A percentile compares a stretch with the other conserved stretches of the same genome.
Evolutionary conservation across 2,888 invertebrate genomes (phyloP).

Genomic region (Acrocera orbiculus): DNA sequence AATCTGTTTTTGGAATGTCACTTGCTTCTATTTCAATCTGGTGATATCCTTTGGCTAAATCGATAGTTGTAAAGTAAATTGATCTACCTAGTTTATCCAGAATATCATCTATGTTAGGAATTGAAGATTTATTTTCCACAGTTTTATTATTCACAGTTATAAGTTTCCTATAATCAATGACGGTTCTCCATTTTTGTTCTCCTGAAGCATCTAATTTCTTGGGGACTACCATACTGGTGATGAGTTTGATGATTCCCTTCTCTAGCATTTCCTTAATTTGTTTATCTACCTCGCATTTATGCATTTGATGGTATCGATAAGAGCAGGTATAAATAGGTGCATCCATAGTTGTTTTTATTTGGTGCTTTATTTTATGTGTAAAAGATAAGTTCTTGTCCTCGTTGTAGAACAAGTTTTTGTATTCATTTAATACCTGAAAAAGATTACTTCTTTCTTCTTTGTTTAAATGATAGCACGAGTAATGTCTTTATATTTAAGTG

Average conservation of each 20-base stretch:
- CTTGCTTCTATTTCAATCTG: slow-evolving; percentile 14
- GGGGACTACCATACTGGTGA: slow-evolving; percentile 4
- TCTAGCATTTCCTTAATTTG: slow-evolving; percentile 11
- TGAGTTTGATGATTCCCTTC: slow-evolving; percentile 13
- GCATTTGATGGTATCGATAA: slow-evolving; percentile 8
- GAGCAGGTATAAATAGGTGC: slow-evolving; percentile 8
- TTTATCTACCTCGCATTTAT: slow-evolving; percentile 1
- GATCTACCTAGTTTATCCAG: slow-evolving; percentile 11
- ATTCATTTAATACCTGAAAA: neutral
- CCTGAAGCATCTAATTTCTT: slow-evolving; percentile 4
- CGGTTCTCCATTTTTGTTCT: slow-evolving; percentile 7
- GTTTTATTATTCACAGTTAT: slow-evolving; percentile 10
- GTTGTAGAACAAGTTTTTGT: slow-evolving; percentile 2
- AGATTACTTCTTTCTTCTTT: slow-evolving; percentile 2
- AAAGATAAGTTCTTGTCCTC: slow-evolving; percentile 3
- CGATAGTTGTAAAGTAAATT: slow-evolving; percentile 12
- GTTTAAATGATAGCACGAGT: slow-evolving; percentile 5
- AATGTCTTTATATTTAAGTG: too few species aligned
- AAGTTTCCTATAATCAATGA: slow-evolving; percentile 4
- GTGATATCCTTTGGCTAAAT: slow-evolving; percentile 16
- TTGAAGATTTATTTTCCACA: slow-evolving; percentile 14
- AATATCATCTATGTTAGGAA: slow-evolving; percentile 14
- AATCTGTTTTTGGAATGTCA: slow-evolving; percentile 8
- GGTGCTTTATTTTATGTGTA: slow-evolving; percentile 6
- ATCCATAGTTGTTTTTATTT: slow-evolving; percentile 5